These are phyloP conservation scores for Semibalanus balanoides DNA, from an alignment of 1,140 invertebrate genomes.

Conservation along the genomic window DNA sequence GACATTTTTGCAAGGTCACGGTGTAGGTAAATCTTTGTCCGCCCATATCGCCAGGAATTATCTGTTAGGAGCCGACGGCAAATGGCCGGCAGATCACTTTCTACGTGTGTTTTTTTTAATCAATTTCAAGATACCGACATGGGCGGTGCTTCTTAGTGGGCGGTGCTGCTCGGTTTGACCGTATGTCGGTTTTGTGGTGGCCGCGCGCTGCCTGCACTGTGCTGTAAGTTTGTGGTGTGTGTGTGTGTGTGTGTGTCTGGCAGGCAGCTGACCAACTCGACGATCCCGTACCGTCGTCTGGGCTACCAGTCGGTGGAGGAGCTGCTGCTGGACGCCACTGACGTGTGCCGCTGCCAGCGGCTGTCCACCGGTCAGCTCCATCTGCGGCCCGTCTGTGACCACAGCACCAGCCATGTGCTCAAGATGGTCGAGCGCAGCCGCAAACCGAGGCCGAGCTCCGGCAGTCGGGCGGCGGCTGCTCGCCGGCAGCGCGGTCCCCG, in stretches of 20 bases:
- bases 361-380: not conserved
- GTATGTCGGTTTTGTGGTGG: too few relatives aligned
- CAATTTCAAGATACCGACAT: not conserved
- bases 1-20: too few relatives aligned
- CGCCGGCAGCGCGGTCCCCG: too few relatives aligned
- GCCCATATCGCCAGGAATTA: too few relatives aligned
- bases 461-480: not conserved
- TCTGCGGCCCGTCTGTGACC: not conserved
- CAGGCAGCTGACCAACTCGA: not conserved
- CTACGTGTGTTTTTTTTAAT: too few relatives aligned
- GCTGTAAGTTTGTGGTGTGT: too few relatives aligned
- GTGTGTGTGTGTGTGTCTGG: not conserved
- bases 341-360: not conserved
- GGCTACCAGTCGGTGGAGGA: not conserved
- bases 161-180: too few relatives aligned
- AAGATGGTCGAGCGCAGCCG: not conserved
- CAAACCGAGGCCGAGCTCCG: not conserved
- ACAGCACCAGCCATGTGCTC: not conserved
- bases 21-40: too few relatives aligned
- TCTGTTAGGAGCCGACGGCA: too few relatives aligned
- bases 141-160: not conserved
- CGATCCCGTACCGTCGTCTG: not conserved
- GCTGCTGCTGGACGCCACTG: not conserved
- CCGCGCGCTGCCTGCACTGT: too few relatives aligned
- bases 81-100: too few relatives aligned